Percentiles rank a stretch among this genome's conserved stretches.
phyloP scores from a whole-genome alignment of 1,140 invertebrate species.

The Drosophila subobscura region DNA sequence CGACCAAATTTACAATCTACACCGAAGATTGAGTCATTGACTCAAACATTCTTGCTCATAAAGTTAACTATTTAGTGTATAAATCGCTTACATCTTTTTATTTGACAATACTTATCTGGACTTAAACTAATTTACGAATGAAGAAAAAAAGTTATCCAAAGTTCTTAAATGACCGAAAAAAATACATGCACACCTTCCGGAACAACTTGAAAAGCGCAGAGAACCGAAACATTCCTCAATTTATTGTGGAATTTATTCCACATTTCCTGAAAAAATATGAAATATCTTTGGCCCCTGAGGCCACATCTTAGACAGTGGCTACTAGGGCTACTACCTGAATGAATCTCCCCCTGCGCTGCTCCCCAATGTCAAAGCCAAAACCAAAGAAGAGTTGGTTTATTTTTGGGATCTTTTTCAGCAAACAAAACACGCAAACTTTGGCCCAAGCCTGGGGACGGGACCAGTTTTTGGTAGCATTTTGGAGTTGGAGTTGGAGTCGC shows the following conservation, averaged over 20 bases:
- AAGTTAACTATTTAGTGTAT: no score
- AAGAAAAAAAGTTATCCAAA: not conserved
- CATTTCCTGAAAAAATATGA: conserved; percentile 43
- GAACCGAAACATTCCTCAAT: conserved; percentile 4
- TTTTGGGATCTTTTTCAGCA: conserved; percentile 54
- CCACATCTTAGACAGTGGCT: conserved; percentile 1
- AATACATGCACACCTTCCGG: conserved; percentile 38
- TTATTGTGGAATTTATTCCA: conserved; percentile 29
- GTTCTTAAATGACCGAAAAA: conserved; percentile 38
- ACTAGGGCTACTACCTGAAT: conserved; percentile 32
- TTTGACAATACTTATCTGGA: no score
- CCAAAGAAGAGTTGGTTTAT: conserved; percentile 11
- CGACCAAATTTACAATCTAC: no score
- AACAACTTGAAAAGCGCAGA: conserved; percentile 17
- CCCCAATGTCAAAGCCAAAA: no score
- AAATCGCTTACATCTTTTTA: no score
- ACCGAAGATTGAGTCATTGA: no score
- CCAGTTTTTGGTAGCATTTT: conserved; percentile 60
- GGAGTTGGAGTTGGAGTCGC: conserved; percentile 18
- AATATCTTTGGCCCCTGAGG: conserved; percentile 29
- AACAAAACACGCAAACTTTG: conserved; percentile 79
- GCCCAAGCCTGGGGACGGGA: conserved; percentile 43
- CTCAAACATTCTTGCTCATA: no score
- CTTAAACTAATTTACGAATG: no score
- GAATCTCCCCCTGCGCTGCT: conserved; percentile 11